Evolutionary conservation across 2,797 vertebrate genomes (phyloP), one percentile per base, ranked within the genome.

Genomic region (Schizopygopsis malacanthus): DNA sequence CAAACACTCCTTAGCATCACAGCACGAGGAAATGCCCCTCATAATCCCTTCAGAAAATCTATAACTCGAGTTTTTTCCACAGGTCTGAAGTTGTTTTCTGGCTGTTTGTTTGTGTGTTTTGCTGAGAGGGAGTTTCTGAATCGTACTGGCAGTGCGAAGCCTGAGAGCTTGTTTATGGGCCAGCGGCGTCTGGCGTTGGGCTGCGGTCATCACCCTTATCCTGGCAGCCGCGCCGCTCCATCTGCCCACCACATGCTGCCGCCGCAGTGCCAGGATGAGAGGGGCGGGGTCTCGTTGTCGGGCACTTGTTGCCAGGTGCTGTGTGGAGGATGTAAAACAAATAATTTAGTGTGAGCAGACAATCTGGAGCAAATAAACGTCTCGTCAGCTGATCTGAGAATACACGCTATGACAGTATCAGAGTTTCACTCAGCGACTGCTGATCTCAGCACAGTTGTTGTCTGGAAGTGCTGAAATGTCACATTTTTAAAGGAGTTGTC

Each of bases 181-280:
- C 22, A 70, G 43, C 59, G 59, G 69, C 61, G 82, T 59, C 82
- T 75, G 82, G 75, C 37, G 37, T 61, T 20, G 18, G 54, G 76
- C 69, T 56, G 86, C 25, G 59, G 76, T 87, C 59, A 78, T 78
- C 73, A 43, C 82, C 71, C 88, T 90, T 83, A 54, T 47, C 71
- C 86, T 89, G 91, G 91, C 87, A 89, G 65, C 47, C 37, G 33
- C 52, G 28, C 67, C 70, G 37, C 76, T 83, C 92, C 92, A 93
- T 94, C 93, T 94, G 93, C 89, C 84, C 3, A 71, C 88, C 88
- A 88, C 91, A 89, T 90, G 89, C 86, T 56, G 10, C 71, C 71
- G 65, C 83, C 63, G 33, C 83, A 76, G 33, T 37, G 81, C 79
- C 89, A 88, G 80, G 85, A 76, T 73, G 77, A 70, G 69, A 63